Evolutionary conservation across 1,140 invertebrate genomes (phyloP), one percentile per base, ranked within the genome.

Genomic region (Euglossa dilemma): DNA sequence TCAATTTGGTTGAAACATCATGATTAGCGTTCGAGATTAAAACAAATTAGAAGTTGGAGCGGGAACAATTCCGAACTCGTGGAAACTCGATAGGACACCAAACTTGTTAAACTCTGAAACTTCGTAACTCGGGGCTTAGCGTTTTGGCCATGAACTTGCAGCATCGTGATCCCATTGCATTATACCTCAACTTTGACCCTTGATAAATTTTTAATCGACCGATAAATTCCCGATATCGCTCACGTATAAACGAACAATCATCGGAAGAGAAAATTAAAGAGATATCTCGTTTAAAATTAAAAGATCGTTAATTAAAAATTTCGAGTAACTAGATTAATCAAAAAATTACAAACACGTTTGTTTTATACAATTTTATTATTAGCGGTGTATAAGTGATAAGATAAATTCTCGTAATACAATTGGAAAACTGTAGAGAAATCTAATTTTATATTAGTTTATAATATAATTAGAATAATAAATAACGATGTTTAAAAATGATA

Each of bases 61-160:
- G 47, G 28, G 23, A 76, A 76, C 73, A 76, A 76, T 45, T 50
- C 54, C 16, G 6, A 61, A 71, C 74, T 76, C 59, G 45, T 18
- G 54, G 56, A 20, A 70, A 79, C 56, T 71, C 66, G 45, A 47
- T 70, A 50, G 52, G 23, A 47, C n/a, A 12, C 56, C 66, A 23
- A 70, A 61, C 77, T 52, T 28, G 77, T 71, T 69, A 79, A 79
- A 79, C 76, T 79, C 20, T n/a, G 67, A 57, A 59, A 79, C 77
- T 79, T 59, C 7, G 52, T n/a, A 79, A 79, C 77, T 79, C 67
- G 66, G 8, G 43, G 25, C 67, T 59, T 54, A 56, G 23, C 36
- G 47, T 56, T 67, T 71, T 67, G 77, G 45, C 54, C 54, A 14
- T 79, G 77, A 79, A 71, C 66, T 59, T 67, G 61, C 14, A n/a